Conservation (phyloP, 2,113 vertebrate genomes). For the Echinops telfairi region DNA sequence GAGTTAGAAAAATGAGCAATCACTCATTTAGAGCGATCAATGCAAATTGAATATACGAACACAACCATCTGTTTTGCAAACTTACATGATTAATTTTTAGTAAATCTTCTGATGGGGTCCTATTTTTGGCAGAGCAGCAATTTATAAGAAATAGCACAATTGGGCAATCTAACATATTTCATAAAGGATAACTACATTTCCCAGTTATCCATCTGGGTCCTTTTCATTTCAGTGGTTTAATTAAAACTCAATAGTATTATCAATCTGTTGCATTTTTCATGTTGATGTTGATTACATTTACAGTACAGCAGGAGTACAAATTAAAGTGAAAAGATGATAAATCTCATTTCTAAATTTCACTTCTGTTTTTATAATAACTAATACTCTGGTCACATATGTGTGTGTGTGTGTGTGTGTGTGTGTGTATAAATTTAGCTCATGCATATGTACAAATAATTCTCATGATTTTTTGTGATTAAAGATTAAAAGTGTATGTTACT, state of each 20-base stretch:
- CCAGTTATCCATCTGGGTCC: constrained; percentile 90
- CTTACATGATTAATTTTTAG: constrained; percentile 88
- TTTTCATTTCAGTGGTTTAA: constrained; percentile 92
- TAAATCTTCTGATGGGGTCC: constrained; percentile 86
- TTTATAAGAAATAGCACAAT: constrained; percentile 86
- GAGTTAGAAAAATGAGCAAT: constrained; percentile 72
- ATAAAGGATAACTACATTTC: constrained; percentile 90
- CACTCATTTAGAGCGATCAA: constrained; percentile 74
- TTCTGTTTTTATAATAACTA: constrained; percentile 87
- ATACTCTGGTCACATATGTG: constrained; percentile 85
- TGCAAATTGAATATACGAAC: constrained; percentile 86
- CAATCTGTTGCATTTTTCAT: constrained; percentile 93
- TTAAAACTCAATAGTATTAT: constrained; percentile 92
- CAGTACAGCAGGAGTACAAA: constrained; percentile 90
- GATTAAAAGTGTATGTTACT: constrained; percentile 46
- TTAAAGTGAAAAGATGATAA: constrained; percentile 89
- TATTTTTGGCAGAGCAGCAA: constrained; percentile 87
- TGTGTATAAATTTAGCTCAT: constrained; percentile 79
- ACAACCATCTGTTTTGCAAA: constrained; percentile 89
- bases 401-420: no score
- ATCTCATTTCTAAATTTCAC: constrained; percentile 87
- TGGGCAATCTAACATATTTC: constrained; percentile 86
- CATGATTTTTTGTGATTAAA: constrained; percentile 85
- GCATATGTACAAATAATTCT: constrained; percentile 85
- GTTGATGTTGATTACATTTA: constrained; percentile 91